Conservation (phyloP, 2,113 vertebrate species). For the Ariopsis seemanni region DNA sequence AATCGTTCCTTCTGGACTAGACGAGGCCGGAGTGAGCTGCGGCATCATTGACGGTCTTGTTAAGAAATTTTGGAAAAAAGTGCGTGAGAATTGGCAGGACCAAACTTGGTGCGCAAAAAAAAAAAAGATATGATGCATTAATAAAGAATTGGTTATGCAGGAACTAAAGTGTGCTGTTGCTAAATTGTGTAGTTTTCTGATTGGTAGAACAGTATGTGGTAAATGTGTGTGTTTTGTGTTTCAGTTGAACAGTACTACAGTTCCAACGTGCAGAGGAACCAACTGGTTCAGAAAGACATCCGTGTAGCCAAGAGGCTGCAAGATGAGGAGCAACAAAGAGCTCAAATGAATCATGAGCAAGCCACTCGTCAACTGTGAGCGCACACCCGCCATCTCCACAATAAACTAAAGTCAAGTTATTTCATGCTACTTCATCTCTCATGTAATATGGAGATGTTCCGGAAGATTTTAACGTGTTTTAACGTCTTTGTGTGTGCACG, state of each 20-base stretch:
- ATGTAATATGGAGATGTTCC: background rate
- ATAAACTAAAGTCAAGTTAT: background rate
- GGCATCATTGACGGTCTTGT: background rate
- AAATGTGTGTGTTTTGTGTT: background rate
- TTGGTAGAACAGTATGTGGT: too few relatives aligned
- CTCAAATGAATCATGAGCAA: constrained; percentile 56
- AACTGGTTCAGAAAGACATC: constrained; percentile 75
- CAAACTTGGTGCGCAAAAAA: background rate
- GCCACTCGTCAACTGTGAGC: constrained; percentile 63
- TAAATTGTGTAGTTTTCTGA: too few relatives aligned
- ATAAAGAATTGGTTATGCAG: too few relatives aligned
- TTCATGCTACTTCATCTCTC: background rate
- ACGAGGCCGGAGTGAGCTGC: too few relatives aligned
- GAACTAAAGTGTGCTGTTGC: too few relatives aligned
- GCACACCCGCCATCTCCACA: background rate
- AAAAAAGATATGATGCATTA: too few relatives aligned
- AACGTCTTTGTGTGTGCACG: background rate
- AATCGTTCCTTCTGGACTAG: too few relatives aligned
- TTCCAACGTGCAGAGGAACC: constrained; percentile 74
- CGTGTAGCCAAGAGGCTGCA: constrained; percentile 71
- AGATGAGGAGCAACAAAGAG: constrained; percentile 66
- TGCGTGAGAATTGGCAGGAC: background rate
- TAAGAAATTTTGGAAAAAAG: background rate
- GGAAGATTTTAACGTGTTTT: background rate
- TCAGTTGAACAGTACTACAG: constrained; percentile 75